Percentiles rank a stretch among this genome's conserved stretches.
Evolutionary conservation across 2,888 invertebrate genomes (phyloP).

Genomic region (Lasioglossum leucozonium): DNA sequence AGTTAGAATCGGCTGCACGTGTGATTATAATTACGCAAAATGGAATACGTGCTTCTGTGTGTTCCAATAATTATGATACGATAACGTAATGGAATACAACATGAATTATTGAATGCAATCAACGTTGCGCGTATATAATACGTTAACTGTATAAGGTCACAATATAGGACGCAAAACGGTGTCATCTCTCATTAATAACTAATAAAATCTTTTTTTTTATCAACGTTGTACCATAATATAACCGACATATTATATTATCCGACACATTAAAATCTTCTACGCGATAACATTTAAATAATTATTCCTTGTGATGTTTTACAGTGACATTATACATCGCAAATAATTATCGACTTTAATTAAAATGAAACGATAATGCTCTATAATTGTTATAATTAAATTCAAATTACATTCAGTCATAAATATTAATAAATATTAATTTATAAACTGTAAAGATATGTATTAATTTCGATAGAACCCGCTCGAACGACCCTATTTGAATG

Average conservation of each 20-base stretch:
- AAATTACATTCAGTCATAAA: not conserved
- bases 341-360: not conserved
- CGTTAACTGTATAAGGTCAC: not conserved
- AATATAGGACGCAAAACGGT: not conserved
- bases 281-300: not conserved
- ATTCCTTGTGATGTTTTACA: not conserved
- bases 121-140: constrained; percentile 1
- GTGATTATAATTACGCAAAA: not conserved
- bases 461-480: not conserved
- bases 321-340: not conserved
- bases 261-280: not conserved
- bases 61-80: not conserved
- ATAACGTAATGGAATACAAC: not conserved
- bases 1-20: not conserved
- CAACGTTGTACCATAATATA: not conserved
- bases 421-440: not conserved
- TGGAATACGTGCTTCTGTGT: not conserved
- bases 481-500: not conserved
- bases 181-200: not conserved
- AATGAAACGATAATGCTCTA: not conserved
- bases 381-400: not conserved
- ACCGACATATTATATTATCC: too few species aligned
- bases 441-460: too few species aligned
- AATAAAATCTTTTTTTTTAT: not conserved
- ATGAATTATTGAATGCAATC: not conserved